Evolutionary conservation across 2,888 invertebrate species (phyloP), one percentile per base, ranked within the genome.

Genomic region (Zaprionus lineosus): DNA sequence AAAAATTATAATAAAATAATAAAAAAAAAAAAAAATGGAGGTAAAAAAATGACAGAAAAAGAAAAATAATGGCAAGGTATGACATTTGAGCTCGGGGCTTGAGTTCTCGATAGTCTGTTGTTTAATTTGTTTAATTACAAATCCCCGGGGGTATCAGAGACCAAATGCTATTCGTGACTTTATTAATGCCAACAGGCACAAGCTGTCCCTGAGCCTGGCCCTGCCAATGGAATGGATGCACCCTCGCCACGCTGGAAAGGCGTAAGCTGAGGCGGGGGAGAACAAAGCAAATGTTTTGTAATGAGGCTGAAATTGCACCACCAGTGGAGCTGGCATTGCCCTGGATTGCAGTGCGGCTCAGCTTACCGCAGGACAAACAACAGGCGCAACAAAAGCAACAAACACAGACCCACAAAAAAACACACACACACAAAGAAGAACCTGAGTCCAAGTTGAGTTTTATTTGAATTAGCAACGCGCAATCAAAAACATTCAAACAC

Each of bases 401-500:
- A 24, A 2, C 24, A 24, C 6, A 24, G 6, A 24, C 6, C 24
- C 6, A 29, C 18, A 41, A 16, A 7, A 2, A 3, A 24, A 24
- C 8, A 12, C 9, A 43, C 16, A 7, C 5, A 34, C 14, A 15
- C 16, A n/a, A n/a, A n/a, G n/a, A 48, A 14, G 24, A 36, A 53
- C 26, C 39, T 40, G 47, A 62, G 65, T 41, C 66, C 56, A 37
- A 64, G 64, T 50, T 55, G 65, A 57, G 58, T 84, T 78, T 68
- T 82, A 82, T 78, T 78, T 84, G 82, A 86, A 82, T 82, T 84
- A 84, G 82, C 86, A 73, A 70, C 62, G 83, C 75, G 60, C 86
- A 87, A 86, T 87, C 87, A 86, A 78, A 87, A 87, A 84, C 86
- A 87, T 86, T 87, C 77, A 86, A 87, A 86, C 85, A 83, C 74